A percentile compares a stretch with the other conserved stretches of the same genome.
phyloP scores from a whole-genome alignment of 2,797 vertebrate genomes.

The Poeciliopsis infans region DNA sequence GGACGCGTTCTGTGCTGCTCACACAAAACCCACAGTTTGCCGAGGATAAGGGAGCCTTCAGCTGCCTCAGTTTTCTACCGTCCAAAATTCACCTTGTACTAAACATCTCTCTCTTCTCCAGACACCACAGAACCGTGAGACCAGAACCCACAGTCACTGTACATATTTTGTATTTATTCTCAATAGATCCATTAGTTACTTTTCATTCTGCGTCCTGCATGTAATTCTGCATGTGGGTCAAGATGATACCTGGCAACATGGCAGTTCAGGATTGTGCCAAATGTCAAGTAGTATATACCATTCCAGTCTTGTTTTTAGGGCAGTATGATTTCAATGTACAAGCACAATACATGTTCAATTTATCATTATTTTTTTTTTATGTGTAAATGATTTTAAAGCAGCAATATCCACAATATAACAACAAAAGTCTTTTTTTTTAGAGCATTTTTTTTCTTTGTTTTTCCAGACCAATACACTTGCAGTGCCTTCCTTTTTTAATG shows the following conservation, averaged over 20 bases:
- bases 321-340: not conserved
- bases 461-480: conserved; percentile 11
- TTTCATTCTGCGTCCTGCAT: not conserved
- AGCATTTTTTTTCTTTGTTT: not conserved
- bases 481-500: conserved; percentile 48
- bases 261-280: not conserved
- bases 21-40: too few relatives aligned
- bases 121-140: not conserved
- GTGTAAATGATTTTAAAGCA: not conserved
- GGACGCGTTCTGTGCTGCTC: too few relatives aligned
- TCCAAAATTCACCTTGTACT: not conserved
- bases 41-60: too few relatives aligned
- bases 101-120: not conserved
- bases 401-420: conserved; percentile 6
- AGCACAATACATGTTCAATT: not conserved
- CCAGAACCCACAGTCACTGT: not conserved
- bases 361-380: not conserved
- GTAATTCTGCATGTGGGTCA: not conserved
- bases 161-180: not conserved
- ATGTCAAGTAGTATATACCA: not conserved
- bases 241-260: not conserved
- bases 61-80: too few relatives aligned
- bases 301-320: not conserved
- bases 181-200: not conserved
- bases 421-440: not conserved